Evolutionary conservation across 1,140 invertebrate genomes (phyloP), one percentile per base, ranked within the genome.

Genomic region (Yoshiicerus persimilis): DNA sequence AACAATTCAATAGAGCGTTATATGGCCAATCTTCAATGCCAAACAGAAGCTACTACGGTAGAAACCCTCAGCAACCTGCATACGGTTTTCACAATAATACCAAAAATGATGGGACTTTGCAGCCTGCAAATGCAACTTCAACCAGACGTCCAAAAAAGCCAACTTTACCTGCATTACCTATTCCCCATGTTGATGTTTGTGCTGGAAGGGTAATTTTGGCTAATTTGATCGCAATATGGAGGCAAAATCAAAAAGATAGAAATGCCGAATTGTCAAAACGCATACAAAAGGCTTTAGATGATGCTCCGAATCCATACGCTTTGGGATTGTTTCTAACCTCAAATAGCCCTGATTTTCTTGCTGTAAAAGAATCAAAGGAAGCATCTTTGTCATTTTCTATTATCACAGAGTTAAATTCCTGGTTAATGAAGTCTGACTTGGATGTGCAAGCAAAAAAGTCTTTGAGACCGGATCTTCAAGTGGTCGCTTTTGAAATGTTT

Each of bases 401-500:
- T 4, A 77, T 87, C 11, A 25, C 34, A 25, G 86, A 38, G 23
- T 25, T 87, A n/a, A 77, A 87, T n/a, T 4, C 62, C 16, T 86
- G 85, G 85, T 32, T 86, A 2, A 10, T 25, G 32, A 4, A 5
- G 9, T n/a, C 20, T 0, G 27, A 70, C 23, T 25, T 39, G n/a
- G 66, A 87, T 20, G 25, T 23, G 20, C 13, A 4, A 10, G 86
- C 38, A 39, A 91, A 91, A 90, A 91, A 92, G 84, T 92, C 92
- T 87, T 91, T 95, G 66, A 93, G 92, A 25, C 89, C 92, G 11
- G 93, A 95, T 77, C 91, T 95, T 10, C 95, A 95, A 92, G 91
- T 94, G 90, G 94, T 94, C 87, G 94, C 94, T 30, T 95, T 95
- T 92, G 93, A 93, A 91, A 92, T 95, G 89, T 91, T 95, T 0